phyloP scores from a whole-genome alignment of 92 coral and sea anemone species.

The Metridium senile region DNA sequence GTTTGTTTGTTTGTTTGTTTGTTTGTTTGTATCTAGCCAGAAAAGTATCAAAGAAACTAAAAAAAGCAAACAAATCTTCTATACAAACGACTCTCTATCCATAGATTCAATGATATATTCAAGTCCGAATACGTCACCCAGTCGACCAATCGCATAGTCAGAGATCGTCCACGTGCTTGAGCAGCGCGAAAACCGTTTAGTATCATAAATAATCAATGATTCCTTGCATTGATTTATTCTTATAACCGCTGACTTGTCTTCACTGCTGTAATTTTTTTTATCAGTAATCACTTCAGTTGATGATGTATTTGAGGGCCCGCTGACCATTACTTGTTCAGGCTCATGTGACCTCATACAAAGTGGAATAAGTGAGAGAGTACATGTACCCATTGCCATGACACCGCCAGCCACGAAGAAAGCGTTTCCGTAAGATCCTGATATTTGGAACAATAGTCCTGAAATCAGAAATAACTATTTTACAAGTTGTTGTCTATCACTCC shows the following conservation, averaged over 20 bases:
- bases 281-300: conserved; percentile 10
- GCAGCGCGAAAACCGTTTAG: conserved; percentile 41
- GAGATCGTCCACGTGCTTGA: conserved; percentile 61
- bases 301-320: conserved; percentile 9
- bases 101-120: conserved; percentile 48
- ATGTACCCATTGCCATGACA: conserved; percentile 70
- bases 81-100: conserved; percentile 66
- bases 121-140: conserved; percentile 68
- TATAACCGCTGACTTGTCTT: neutral
- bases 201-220: conserved; percentile 28
- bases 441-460: conserved; percentile 57
- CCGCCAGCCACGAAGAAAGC: conserved; percentile 93
- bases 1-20: too few species aligned
- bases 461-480: too few species aligned
- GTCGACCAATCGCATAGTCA: conserved; percentile 52
- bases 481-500: too few species aligned
- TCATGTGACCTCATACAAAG: conserved; percentile 43
- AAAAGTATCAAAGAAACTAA: neutral
- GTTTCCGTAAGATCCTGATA: conserved; percentile 82
- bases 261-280: conserved; percentile 2
- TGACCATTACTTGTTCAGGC: conserved; percentile 11
- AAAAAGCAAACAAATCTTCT: neutral
- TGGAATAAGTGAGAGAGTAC: conserved; percentile 56
- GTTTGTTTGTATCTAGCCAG: too few species aligned
- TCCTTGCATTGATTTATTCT: neutral